Evolutionary conservation across 2,888 invertebrate species (phyloP).

Genomic region (Harpalus rufipes): DNA sequence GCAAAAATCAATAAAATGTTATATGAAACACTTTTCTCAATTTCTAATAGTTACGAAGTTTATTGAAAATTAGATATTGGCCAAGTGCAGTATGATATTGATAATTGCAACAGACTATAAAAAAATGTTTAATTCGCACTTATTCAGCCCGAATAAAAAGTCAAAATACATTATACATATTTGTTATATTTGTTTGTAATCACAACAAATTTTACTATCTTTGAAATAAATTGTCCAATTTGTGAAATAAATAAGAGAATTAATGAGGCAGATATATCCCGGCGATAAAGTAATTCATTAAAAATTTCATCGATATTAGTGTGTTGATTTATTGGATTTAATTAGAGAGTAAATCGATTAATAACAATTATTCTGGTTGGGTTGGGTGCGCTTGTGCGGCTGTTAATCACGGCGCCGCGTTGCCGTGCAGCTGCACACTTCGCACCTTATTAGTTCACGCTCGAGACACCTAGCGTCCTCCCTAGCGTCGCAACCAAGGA

Average conservation of each 20-base stretch:
- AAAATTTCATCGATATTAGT: conserved; percentile 58
- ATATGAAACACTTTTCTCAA: too few relatives aligned
- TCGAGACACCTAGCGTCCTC: neutral
- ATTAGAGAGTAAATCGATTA: conserved; percentile 60
- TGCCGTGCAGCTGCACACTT: conserved; percentile 31
- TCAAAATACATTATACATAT: neutral
- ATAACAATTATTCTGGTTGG: conserved; percentile 63
- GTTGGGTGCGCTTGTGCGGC: conserved; percentile 30
- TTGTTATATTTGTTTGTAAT: neutral
- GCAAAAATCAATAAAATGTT: too few relatives aligned
- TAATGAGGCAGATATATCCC: conserved; percentile 14
- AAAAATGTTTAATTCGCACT: neutral
- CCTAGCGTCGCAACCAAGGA: neutral
- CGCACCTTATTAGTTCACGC: conserved; percentile 51
- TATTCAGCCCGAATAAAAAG: neutral
- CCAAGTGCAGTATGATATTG: too few relatives aligned
- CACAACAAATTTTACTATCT: neutral
- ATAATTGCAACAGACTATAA: too few relatives aligned
- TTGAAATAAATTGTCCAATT: conserved; percentile 6
- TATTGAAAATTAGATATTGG: too few relatives aligned
- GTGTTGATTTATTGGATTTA: conserved; percentile 64
- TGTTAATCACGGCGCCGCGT: conserved; percentile 17
- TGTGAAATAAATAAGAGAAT: conserved; percentile 11
- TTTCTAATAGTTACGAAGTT: too few relatives aligned
- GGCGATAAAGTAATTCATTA: conserved; percentile 48